Base-by-base conservation (phyloP, 2,888 invertebrate genomes). In the Flabesymbios commensalis region DNA sequence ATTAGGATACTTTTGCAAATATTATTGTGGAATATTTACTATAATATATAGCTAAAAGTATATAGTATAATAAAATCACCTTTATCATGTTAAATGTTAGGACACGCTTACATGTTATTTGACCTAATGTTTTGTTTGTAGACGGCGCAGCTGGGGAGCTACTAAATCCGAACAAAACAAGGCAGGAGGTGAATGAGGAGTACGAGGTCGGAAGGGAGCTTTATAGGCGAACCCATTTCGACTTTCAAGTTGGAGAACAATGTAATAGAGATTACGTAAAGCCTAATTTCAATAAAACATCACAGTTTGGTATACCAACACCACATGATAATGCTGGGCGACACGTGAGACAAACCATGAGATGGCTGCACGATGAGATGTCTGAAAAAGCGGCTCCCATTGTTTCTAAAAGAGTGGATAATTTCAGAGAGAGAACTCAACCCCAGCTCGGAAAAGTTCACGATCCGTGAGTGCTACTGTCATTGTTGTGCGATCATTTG, bases 381-480 rank as follows among this genome's bases (percentile, higher is more conserved):
- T 66, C 69, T 42, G 75, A 78, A 47, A 75, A 75, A 53, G 72
- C 73, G 14, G 71, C 78, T 3, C 75, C 76, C 45, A 71, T 82
- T 55, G 76, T 79, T 3, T 76, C 76, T 17, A 79, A 80, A 59
- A 60, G 80, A 31, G 73, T 79, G 3, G 81, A 82, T 67, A 78
- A 80, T 43, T 82, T 80, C 67, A 60, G 79, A 7, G 81, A 82
- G 54, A 73, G 75, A 60, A 75, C 74, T 17, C 79, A 81, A 60
- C 77, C 77, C 24, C 79, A 80, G 64, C 74, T 82, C 3, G 80
- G 79, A 36, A 63, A 75, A 69, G 73, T 75, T 2, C 78, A 76
- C 67, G 80, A 81, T 65, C 80, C 80, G 81, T 81, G 72, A 73
- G 80, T 75, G n/a, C n/a, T n/a, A n/a, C n/a, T n/a, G n/a, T n/a